Base-by-base conservation (phyloP, 2,797 vertebrate genomes). In the Balearica regulorum region DNA sequence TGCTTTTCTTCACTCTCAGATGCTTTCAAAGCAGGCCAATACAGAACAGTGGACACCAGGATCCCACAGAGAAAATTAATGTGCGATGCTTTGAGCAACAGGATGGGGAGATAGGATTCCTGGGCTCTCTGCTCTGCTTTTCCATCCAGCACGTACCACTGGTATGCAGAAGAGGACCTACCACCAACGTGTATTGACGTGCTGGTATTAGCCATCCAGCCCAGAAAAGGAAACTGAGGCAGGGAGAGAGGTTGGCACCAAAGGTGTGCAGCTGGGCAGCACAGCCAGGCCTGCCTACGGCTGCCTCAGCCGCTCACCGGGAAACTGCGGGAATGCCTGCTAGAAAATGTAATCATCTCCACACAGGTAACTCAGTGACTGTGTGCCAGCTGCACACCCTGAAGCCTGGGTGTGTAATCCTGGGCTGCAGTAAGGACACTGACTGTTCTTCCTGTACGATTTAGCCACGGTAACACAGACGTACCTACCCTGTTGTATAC, bases 381-480 rank as follows among this genome's bases (percentile, higher is more conserved):
- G 62, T 29, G n/a, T 1, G 1, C 12, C 21, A 54, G 29, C 53
- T 19, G 29, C 26, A 3, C 7, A 11, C 3, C 14, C 44, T 15
- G 28, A n/a, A 43, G 51, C 17, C 81, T 0, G 1, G 9, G n/a
- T 10, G 17, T n/a, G 31, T 11, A 19, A 25, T 6, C 48, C 61
- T 6, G 61, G 53, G 87, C 78, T 53, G 37, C 24, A 4, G 10
- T 5, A 11, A 60, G 31, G 61, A 51, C 80, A 41, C 16, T 0
- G 6, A 26, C 15, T 2, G 0, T 39, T 73, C 19, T 61, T 31
- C 48, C 51, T 33, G 3, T 6, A 2, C 0, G 7, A 1, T 16
- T 58, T 48, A 31, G 46, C 6, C 16, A 9, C 61, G 16, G 75
- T 5, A 26, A 53, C 69, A 6, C 14, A 22, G 35, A 14, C 2